Conservation (phyloP, 53 echinoderm and acorn worm species). For the Stichopus horrens region DNA sequence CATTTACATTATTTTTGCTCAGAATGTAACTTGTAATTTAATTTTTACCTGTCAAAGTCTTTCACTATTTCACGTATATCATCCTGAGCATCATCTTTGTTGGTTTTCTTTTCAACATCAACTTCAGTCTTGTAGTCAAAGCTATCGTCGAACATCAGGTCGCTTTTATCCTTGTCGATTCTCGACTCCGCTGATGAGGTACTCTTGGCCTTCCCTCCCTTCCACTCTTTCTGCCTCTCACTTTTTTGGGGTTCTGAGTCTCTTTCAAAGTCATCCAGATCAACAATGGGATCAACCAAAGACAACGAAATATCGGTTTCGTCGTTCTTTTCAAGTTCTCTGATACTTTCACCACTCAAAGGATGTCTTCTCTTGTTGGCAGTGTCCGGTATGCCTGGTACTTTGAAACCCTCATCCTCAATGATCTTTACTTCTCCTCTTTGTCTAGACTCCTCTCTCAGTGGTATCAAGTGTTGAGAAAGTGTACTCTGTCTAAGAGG, state of each 20-base stretch:
- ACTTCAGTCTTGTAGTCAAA: neutral
- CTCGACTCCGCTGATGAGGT: neutral
- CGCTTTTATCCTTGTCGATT: constrained; percentile 24
- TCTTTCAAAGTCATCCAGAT: constrained; percentile 44
- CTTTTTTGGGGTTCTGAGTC: neutral
- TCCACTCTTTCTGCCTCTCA: neutral
- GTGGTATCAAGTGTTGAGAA: constrained; percentile 12
- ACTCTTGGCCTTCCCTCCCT: neutral
- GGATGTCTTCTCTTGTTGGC: neutral
- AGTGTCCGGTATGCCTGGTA: neutral
- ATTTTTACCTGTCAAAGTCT: constrained; percentile 37
- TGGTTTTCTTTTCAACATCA: neutral
- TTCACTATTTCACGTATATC: neutral
- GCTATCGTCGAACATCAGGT: constrained; percentile 14
- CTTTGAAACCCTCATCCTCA: neutral
- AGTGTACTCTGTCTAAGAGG: constrained; percentile 8
- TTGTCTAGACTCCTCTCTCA: neutral
- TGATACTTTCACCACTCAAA: neutral
- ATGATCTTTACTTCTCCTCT: neutral
- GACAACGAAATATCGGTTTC: constrained; percentile 31
- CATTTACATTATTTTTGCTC: too few relatives aligned
- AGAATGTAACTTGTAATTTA: too few relatives aligned
- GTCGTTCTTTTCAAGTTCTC: neutral
- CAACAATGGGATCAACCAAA: constrained; percentile 54
- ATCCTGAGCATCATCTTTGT: neutral